Evolutionary conservation across 2,888 invertebrate genomes (phyloP).

Genomic region (Latrodectus elegans): DNA sequence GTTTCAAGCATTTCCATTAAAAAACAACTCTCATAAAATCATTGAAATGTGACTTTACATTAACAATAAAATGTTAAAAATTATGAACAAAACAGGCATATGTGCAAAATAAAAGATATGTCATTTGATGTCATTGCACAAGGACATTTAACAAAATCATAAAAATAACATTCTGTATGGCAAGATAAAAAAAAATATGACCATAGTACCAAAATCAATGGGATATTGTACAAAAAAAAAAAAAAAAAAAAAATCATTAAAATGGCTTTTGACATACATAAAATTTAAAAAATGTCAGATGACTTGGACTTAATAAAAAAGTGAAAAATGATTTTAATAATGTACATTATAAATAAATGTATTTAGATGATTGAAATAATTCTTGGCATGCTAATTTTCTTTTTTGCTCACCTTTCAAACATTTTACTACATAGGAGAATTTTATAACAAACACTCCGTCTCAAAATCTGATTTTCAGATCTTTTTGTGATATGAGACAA

Average conservation of each 20-base stretch:
- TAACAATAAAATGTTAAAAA: slow-evolving; percentile 67
- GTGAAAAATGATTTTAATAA: slow-evolving; percentile 56
- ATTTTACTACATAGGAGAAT: slow-evolving; percentile 52
- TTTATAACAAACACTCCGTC: slow-evolving; percentile 54
- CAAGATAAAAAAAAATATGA: slow-evolving; percentile 45
- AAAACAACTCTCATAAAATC: slow-evolving; percentile 33
- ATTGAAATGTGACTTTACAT: slow-evolving; percentile 45
- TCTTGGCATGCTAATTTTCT: slow-evolving; percentile 52
- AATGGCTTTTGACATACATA: slow-evolving; percentile 34
- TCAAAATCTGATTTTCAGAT: slow-evolving; percentile 62
- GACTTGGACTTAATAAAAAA: slow-evolving; percentile 49
- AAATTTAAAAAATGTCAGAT: slow-evolving; percentile 40
- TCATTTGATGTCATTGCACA: slow-evolving; percentile 55
- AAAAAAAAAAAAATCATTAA: slow-evolving; percentile 33
- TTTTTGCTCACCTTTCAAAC: slow-evolving; percentile 68
- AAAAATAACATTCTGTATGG: slow-evolving; percentile 51
- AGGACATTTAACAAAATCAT: slow-evolving; percentile 36
- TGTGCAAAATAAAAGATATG: slow-evolving; percentile 58
- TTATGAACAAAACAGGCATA: slow-evolving; percentile 57
- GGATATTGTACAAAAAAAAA: slow-evolving; percentile 59
- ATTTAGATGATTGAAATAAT: slow-evolving; percentile 57
- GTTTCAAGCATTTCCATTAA: slow-evolving; percentile 34
- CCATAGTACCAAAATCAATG: slow-evolving; percentile 55
- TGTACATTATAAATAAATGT: slow-evolving; percentile 53
- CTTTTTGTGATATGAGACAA: slow-evolving; percentile 66